Percentiles rank a stretch among this genome's conserved stretches.
These are phyloP conservation scores for Drosophila picticornis DNA, from an alignment of 2,888 invertebrate species.

Conservation along the genomic window DNA sequence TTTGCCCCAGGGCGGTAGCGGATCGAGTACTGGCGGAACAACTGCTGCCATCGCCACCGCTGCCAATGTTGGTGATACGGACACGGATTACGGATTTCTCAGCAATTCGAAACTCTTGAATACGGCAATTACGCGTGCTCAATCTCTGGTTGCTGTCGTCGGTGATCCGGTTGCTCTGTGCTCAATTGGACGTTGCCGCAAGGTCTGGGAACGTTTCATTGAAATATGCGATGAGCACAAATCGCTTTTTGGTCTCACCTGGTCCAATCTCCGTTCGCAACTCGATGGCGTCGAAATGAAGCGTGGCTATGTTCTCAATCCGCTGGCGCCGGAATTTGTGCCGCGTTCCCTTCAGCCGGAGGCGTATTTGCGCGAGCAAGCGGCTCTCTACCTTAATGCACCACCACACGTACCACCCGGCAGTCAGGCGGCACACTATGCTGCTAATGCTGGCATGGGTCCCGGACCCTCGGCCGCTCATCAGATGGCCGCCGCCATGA, in stretches of 20 bases:
- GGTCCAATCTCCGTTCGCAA: constrained; percentile 89
- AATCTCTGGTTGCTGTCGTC: constrained; percentile 92
- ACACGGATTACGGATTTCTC: constrained; percentile 92
- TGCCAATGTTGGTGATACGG: constrained; percentile 78
- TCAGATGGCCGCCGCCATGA: constrained; percentile 77
- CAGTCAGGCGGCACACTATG: constrained; percentile 63
- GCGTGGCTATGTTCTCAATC: constrained; percentile 92
- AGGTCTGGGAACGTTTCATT: constrained; percentile 92
- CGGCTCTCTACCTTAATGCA: constrained; percentile 80
- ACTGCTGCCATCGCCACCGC: constrained; percentile 31
- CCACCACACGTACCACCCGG: constrained; percentile 54
- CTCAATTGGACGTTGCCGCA: constrained; percentile 92
- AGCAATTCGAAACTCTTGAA: constrained; percentile 93
- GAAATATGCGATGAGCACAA: constrained; percentile 90
- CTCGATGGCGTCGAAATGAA: constrained; percentile 91
- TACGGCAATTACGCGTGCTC: constrained; percentile 93
- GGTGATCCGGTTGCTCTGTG: constrained; percentile 94
- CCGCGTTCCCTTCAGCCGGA: constrained; percentile 87
- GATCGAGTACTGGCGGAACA: constrained; percentile 15
- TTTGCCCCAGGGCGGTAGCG: constrained; percentile 82
- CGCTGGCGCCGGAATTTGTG: constrained; percentile 92
- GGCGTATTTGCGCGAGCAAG: constrained; percentile 85
- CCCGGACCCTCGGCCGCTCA: constrained; percentile 65
- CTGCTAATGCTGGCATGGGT: constrained; percentile 65
- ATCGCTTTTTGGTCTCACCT: constrained; percentile 90